A percentile compares a stretch with the other conserved stretches of the same genome.
Evolutionary conservation across 2,888 invertebrate genomes (phyloP).

Genomic region (Nymphalis c-album): DNA sequence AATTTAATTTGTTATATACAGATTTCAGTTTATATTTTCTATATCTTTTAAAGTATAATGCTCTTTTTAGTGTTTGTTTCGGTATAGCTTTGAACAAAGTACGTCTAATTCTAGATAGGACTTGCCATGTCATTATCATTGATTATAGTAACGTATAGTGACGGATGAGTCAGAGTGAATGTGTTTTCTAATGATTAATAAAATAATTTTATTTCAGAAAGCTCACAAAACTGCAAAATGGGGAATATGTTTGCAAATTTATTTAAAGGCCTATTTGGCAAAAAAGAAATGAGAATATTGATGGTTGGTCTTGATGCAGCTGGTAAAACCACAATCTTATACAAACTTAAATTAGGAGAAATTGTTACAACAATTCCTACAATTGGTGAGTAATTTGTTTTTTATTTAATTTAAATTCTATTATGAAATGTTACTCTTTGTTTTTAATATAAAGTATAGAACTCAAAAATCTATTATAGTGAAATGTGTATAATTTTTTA

Average conservation of each 20-base stretch:
- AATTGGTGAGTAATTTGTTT: constrained; percentile 88
- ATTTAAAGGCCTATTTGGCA: constrained; percentile 99
- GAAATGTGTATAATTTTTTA: no score
- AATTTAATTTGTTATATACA: constrained; percentile 13
- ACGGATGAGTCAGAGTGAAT: constrained; percentile 73
- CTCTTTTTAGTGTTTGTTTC: constrained; percentile 12
- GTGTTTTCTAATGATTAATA: constrained; percentile 49
- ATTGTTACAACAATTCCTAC: constrained; percentile 99
- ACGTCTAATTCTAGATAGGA: constrained; percentile 50
- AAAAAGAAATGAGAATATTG: constrained; percentile 99
- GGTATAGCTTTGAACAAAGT: constrained; percentile 13
- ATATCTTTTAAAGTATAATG: constrained; percentile 10
- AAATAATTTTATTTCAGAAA: constrained; percentile 69
- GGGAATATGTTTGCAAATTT: constrained; percentile 98
- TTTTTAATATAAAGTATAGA: no score
- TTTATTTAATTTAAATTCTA: no score
- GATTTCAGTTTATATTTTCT: constrained; percentile 9
- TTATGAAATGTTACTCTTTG: no score
- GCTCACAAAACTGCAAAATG: constrained; percentile 87
- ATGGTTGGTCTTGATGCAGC: constrained; percentile 99
- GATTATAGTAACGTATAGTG: constrained; percentile 63
- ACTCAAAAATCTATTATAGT: no score
- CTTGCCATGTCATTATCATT: constrained; percentile 81
- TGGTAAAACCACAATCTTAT: constrained; percentile 99
- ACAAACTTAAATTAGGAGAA: constrained; percentile 99